Evolutionary conservation across 2,797 vertebrate species (phyloP).

Genomic region (Carduelis carduelis): DNA sequence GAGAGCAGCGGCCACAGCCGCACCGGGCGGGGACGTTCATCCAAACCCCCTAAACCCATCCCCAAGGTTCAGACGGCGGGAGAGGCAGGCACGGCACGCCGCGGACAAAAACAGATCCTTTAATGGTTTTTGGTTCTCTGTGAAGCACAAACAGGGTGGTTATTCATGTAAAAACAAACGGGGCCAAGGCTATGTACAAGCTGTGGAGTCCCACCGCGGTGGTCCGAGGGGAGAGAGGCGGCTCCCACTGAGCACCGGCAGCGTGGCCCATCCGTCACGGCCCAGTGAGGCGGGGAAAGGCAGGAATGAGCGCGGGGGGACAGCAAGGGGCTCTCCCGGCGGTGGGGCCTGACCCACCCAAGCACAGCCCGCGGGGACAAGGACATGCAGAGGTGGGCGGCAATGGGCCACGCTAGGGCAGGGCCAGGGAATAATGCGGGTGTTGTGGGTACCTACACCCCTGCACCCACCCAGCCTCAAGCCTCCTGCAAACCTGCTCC

Average conservation of each 20-base stretch:
- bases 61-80: neutral
- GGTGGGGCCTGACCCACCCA: too few relatives aligned
- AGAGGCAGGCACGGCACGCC: neutral
- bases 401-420: neutral
- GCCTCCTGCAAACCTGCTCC: neutral
- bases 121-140: slow-evolving; percentile 59
- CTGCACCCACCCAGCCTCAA: neutral
- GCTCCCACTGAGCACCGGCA: neutral
- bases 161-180: slow-evolving; percentile 56
- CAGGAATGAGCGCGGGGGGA: neutral
- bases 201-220: neutral
- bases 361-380: neutral
- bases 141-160: slow-evolving; percentile 49
- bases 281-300: neutral
- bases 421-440: neutral
- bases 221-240: neutral
- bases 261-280: neutral
- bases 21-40: neutral
- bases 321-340: neutral
- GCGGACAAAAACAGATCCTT: slow-evolving; percentile 46
- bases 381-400: neutral
- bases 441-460: neutral
- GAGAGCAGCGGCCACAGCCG: neutral
- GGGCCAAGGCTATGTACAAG: slow-evolving; percentile 51
- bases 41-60: accelerated